Base-by-base conservation (phyloP, 2,113 vertebrate genomes). In the Todiramphus chloris region DNA sequence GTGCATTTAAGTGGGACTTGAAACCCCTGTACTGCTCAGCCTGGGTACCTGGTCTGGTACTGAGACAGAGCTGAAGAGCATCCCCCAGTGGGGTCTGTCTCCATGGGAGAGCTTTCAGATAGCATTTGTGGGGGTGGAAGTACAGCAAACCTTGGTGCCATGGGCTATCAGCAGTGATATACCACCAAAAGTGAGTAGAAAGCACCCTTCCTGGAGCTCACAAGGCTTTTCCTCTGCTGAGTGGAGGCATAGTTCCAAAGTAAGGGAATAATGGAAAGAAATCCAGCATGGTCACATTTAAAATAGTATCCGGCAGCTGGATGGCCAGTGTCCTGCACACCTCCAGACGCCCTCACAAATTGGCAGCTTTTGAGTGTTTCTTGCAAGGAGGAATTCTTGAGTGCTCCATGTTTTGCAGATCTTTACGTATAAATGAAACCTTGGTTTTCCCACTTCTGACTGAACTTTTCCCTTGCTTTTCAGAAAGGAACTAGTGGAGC, bases 401-500 rank as follows among this genome's bases (percentile, higher is more conserved):
- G 11, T 5, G 1, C 37, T 44, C 46, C 3, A 0, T 68, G 43
- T 72, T 91, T 64, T 87, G 33, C 53, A 76, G 56, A 13, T 63
- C 6, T 78, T 21, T 76, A 35, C 64, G 24, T 44, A 4, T 5
- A 35, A 91, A 35, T 43, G 63, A 37, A 50, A 9, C 60, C 31
- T 25, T 67, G 39, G 5, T 64, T 90, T 80, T 70, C 59, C 48
- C 37, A 20, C 78, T 92, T 63, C 95, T 98, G 66, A 98, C 67
- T 41, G 24, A 35, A n/a, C 53, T 83, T 84, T 83, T 93, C 37
- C 80, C 3, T 97, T 95, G 85, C 56, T 60, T 98, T 93, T 90
- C 97, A 98, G 97, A 98, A 98, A 98, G 98, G 97, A 97, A 96
- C 97, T 30, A 95, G 98, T 81, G 98, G 98, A 95, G 95, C 98